Conservation (phyloP, 2,888 invertebrate species). For the Nomada lathburiana region DNA sequence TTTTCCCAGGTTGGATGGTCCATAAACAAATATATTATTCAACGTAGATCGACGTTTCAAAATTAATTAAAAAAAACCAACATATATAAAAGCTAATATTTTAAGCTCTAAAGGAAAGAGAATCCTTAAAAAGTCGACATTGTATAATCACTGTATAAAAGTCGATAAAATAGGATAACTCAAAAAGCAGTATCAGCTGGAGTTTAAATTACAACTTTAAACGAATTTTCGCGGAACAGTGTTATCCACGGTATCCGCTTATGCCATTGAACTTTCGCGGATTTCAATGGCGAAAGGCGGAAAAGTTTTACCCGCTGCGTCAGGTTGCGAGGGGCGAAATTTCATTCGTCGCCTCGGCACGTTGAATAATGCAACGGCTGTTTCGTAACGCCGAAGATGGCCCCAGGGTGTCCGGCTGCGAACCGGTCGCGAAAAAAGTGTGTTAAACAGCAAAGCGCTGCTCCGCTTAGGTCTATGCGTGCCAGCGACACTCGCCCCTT, state of each 20-base stretch:
- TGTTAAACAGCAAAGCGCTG: constrained; percentile 57
- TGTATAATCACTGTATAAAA: background rate
- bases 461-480: constrained; percentile 48
- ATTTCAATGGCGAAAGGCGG: constrained; percentile 38
- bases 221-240: background rate
- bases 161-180: background rate
- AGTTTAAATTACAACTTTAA: background rate
- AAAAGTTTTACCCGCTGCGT: constrained; percentile 43
- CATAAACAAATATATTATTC: too few relatives aligned
- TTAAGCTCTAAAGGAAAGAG: background rate
- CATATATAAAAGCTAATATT: background rate
- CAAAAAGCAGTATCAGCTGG: background rate
- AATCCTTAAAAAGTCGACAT: background rate
- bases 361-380: constrained; percentile 68
- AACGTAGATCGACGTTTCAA: too few relatives aligned
- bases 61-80: background rate
- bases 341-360: constrained; percentile 44
- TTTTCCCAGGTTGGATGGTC: too few relatives aligned
- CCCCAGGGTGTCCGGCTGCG: constrained; percentile 25
- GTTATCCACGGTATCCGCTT: background rate
- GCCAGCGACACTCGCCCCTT: constrained; percentile 58
- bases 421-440: constrained; percentile 36
- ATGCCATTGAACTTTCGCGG: constrained; percentile 22
- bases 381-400: constrained; percentile 48
- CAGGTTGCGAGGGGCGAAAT: constrained; percentile 48